Evolutionary conservation across 2,113 vertebrate genomes (phyloP).

Genomic region (Gadus macrocephalus): DNA sequence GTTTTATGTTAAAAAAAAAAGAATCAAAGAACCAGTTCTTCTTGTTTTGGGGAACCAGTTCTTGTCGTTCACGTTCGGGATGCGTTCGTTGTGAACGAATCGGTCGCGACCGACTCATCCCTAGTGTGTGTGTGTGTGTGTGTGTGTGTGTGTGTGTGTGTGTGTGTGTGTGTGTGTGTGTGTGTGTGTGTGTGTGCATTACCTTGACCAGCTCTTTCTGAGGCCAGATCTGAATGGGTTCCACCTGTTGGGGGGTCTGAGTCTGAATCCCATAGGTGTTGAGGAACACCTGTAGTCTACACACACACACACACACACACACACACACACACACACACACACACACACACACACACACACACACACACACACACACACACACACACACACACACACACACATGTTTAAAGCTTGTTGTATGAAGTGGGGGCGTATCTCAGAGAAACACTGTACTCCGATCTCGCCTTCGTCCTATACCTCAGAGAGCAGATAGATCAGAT

Average conservation of each 20-base stretch:
- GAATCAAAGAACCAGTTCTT: too few species aligned
- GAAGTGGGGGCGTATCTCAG: too few species aligned
- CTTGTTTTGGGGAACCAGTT: too few species aligned
- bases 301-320: conserved; percentile 25
- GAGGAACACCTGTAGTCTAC: conserved; percentile 93
- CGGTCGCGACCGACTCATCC: too few species aligned
- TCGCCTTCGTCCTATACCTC: too few species aligned
- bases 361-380: neutral
- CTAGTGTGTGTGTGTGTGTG: too few species aligned
- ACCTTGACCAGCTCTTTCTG: conserved; percentile 98
- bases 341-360: conserved; percentile 14
- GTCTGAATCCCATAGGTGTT: conserved; percentile 98
- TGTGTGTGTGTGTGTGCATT: conserved; percentile 22
- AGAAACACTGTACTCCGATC: too few species aligned
- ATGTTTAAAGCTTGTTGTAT: neutral
- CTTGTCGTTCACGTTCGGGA: too few species aligned
- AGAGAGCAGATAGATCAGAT: too few species aligned
- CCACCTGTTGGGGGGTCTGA: conserved; percentile 95
- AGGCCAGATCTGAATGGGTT: conserved; percentile 98
- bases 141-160: neutral
- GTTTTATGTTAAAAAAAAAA: too few species aligned
- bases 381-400: conserved; percentile 6
- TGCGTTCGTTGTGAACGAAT: too few species aligned
- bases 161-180: neutral
- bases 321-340: conserved; percentile 1